Percentiles rank a stretch among this genome's conserved stretches.
Conservation (phyloP, 2,797 vertebrate genomes). For the Diplodus sargus region DNA sequence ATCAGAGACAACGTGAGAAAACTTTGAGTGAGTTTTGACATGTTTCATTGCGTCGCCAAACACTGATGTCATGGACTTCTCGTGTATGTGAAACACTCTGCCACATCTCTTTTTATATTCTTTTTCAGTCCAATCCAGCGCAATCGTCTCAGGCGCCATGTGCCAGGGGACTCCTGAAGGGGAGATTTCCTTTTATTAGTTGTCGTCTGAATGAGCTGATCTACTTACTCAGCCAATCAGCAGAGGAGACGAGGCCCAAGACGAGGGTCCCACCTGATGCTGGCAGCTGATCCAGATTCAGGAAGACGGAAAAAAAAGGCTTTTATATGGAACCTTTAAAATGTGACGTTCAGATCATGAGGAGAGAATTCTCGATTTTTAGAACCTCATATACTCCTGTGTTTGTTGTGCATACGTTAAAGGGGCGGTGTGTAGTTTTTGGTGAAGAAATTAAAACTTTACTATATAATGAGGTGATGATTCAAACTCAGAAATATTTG, state of each 20-base stretch:
- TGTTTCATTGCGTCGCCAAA: conserved; percentile 34
- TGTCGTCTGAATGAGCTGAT: conserved; percentile 79
- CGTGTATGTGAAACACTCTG: conserved; percentile 45
- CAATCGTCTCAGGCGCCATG: conserved; percentile 56
- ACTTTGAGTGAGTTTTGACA: conserved; percentile 5
- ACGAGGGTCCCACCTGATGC: conserved; percentile 72
- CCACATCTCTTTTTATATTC: conserved; percentile 34
- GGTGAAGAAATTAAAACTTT: no score
- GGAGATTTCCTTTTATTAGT: conserved; percentile 82
- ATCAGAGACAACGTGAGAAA: conserved; percentile 10
- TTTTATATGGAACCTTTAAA: conserved; percentile 5
- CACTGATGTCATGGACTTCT: conserved; percentile 24
- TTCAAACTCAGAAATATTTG: no score
- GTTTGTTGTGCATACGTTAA: neutral
- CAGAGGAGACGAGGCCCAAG: conserved; percentile 61
- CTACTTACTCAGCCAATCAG: conserved; percentile 84
- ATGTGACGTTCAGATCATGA: neutral
- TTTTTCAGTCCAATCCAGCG: conserved; percentile 54
- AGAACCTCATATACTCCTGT: neutral
- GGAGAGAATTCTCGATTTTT: neutral
- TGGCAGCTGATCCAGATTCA: conserved; percentile 71
- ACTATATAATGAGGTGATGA: no score
- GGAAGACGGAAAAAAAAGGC: conserved; percentile 32
- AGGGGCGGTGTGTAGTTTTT: no score
- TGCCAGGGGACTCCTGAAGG: conserved; percentile 66